Evolutionary conservation across 2,797 vertebrate genomes (phyloP), one percentile per base, ranked within the genome.

Genomic region (Karalla daura): DNA sequence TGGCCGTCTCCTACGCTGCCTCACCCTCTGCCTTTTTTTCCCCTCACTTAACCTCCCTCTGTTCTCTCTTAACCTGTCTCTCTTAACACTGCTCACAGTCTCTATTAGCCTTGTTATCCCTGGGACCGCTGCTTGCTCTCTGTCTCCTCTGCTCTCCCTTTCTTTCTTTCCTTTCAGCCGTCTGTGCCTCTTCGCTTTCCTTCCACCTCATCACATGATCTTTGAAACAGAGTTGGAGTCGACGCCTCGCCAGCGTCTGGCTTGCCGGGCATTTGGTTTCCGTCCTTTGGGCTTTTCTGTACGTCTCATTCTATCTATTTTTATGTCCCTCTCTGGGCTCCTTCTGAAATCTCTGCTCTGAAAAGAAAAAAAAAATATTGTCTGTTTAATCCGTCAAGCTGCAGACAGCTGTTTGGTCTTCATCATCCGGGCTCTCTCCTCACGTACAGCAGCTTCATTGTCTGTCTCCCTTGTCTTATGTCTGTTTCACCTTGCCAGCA

Each of bases 1-100:
- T 52, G 35, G 7, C 21, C 54, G 58, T 62, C 74, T 80, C 70
- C 64, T 59, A 62, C 62, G 54, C 70, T 54, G 51, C 55, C 27
- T 21, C 17, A 28, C 24, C 33, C 58, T 60, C 50, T 64, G 50
- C 39, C 27, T 49, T 40, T 67, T 60, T 66, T 51, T 70, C 62
- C 63, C 43, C 25, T 74, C 80, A 83, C 67, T 87, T 85, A 84
- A 86, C 83, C 78, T 75, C 58, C 70, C 45, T 68, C 40, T 32
- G 1, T 78, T 78, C 55, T 59, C 44, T 60, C 54, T 63, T 53
- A 61, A 71, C 50, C 59, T 45, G 55, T 40, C 53, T 71, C 76
- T 52, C 53, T 73, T 58, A 68, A 81, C 63, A 59, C 61, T 67
- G 73, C 58, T 74, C 63, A 52, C 58, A 0, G 7, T 71, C 67